These are phyloP conservation scores for Lepus americanus DNA, from an alignment of 2,113 vertebrate genomes.

Conservation along the genomic window DNA sequence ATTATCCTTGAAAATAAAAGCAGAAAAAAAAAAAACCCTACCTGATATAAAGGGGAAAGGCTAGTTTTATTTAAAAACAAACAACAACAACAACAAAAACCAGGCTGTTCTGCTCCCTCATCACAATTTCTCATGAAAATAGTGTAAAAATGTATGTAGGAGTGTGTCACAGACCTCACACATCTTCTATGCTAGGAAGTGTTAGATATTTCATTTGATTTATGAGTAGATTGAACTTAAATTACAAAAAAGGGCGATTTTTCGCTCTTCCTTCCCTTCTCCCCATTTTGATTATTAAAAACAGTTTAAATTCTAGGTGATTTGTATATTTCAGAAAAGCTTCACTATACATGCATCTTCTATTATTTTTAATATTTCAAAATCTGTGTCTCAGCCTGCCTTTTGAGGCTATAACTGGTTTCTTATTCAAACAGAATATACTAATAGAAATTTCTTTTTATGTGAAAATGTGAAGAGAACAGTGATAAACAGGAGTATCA, in stretches of 20 bases:
- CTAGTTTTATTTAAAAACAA: too few relatives aligned
- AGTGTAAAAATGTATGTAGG: neutral
- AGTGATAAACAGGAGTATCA: neutral
- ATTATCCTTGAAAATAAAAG: neutral
- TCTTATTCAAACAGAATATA: neutral
- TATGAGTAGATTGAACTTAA: neutral
- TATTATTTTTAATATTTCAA: slow-evolving; percentile 17
- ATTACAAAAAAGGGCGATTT: neutral
- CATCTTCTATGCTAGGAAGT: neutral
- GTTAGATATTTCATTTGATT: slow-evolving; percentile 32
- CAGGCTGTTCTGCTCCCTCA: neutral
- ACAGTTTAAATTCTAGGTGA: neutral
- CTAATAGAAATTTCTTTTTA: slow-evolving; percentile 62
- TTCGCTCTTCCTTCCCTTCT: neutral
- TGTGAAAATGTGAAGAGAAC: slow-evolving; percentile 59
- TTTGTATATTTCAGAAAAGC: neutral
- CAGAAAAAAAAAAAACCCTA: neutral
- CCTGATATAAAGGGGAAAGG: neutral
- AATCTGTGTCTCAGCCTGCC: neutral
- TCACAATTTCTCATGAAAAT: neutral
- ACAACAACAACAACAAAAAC: too few relatives aligned
- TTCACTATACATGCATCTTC: neutral
- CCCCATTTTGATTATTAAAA: neutral
- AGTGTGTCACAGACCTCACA: neutral
- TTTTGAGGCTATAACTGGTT: neutral